Conservation (phyloP, 2,113 vertebrate species). For the Melanostigma gelatinosum region DNA sequence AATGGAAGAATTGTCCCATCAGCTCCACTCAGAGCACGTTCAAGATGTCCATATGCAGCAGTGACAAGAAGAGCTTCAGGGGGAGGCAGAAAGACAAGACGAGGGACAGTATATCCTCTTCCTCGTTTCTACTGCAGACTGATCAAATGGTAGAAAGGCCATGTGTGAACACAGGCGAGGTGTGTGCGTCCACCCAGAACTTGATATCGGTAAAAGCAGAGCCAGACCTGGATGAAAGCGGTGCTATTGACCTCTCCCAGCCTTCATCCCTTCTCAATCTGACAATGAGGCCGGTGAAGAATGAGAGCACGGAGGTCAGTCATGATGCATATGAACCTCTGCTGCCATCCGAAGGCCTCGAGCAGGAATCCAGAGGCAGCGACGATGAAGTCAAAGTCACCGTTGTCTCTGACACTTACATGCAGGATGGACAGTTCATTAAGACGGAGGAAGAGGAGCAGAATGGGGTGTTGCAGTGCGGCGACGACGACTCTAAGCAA, state of each 20-base stretch:
- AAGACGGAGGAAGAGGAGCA: slow-evolving; percentile 58
- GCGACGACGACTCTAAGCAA: slow-evolving; percentile 10
- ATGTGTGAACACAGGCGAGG: neutral
- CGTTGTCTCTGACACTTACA: slow-evolving; percentile 59
- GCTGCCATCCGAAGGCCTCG: slow-evolving; percentile 11
- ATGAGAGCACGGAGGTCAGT: slow-evolving; percentile 56
- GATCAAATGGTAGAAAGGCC: slow-evolving; percentile 6
- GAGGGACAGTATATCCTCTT: slow-evolving; percentile 8
- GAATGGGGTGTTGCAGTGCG: neutral
- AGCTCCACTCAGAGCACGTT: slow-evolving; percentile 40
- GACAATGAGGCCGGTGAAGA: slow-evolving; percentile 61
- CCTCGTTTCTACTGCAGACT: slow-evolving; percentile 25
- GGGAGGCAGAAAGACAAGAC: slow-evolving; percentile 51
- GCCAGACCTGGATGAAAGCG: slow-evolving; percentile 52
- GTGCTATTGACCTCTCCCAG: slow-evolving; percentile 74
- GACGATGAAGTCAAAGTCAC: slow-evolving; percentile 60
- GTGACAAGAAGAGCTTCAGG: slow-evolving; percentile 69
- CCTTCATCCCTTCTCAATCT: slow-evolving; percentile 58
- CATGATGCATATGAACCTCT: slow-evolving; percentile 36
- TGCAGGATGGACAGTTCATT: slow-evolving; percentile 46
- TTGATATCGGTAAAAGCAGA: slow-evolving; percentile 66
- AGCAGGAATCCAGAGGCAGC: slow-evolving; percentile 31
- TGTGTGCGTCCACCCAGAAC: neutral
- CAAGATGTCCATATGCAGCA: slow-evolving; percentile 70
- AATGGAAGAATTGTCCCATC: slow-evolving; percentile 26